Evolutionary conservation across 2,113 vertebrate genomes (phyloP).

Genomic region (Bos javanicus): DNA sequence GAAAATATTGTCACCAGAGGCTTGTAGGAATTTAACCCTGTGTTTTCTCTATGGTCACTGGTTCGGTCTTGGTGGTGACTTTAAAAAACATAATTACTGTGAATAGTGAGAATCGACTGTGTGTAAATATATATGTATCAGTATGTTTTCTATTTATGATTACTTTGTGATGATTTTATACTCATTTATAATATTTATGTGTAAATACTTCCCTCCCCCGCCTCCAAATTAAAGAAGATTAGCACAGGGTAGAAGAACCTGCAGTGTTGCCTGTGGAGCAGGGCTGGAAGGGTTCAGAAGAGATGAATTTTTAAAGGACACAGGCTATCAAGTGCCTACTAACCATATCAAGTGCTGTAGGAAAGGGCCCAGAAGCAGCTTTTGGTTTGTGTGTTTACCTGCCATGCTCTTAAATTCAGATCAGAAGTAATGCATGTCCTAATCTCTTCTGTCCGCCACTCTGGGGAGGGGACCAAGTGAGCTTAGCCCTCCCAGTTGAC

Average conservation of each 20-base stretch:
- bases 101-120: background rate
- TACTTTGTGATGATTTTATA: background rate
- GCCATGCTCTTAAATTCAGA: background rate
- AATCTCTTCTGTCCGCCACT: background rate
- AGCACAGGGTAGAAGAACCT: background rate
- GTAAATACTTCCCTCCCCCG: background rate
- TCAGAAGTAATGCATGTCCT: background rate
- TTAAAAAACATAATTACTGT: background rate
- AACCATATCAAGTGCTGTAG: background rate
- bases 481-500: background rate
- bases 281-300: background rate
- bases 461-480: background rate
- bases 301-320: background rate
- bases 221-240: background rate
- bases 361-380: background rate
- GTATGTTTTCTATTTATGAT: background rate
- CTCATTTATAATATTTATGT: background rate
- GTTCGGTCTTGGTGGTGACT: background rate
- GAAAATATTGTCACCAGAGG: background rate
- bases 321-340: background rate
- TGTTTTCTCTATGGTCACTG: background rate
- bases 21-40: background rate
- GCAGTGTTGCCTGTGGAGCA: background rate
- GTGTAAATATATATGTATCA: background rate
- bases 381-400: constrained; percentile 2